Evolutionary conservation across 2,113 vertebrate genomes (phyloP), one percentile per base, ranked within the genome.

Genomic region (Dendropsophus ebraccatus): DNA sequence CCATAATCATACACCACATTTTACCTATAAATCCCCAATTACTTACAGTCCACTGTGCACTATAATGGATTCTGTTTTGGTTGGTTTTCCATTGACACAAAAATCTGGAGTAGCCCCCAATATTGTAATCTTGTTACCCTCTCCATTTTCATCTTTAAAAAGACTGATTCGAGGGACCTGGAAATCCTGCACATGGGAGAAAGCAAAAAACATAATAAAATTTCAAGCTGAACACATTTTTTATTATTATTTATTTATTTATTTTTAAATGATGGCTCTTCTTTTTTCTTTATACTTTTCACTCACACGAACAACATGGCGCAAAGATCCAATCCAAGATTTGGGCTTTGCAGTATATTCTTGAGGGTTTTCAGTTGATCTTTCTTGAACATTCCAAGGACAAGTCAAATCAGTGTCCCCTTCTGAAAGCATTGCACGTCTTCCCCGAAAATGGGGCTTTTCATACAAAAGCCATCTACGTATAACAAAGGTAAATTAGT

Each of bases 381-480:
- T 87, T 70, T 89, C 76, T 8, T 65, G 69, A 81, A 79, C 47
- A 21, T 87, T 52, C 52, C 89, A 91, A 0, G 94, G 94, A 88
- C 85, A 90, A 9, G 92, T 88, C 81, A 99, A 92, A 89, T 98
- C 97, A 2, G 93, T 88, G 32, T 98, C 96, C 0, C 96, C 97
- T 89, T 99, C 97, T 0, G 96, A 94, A 86, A 99, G 89, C 56
- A 96, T 95, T 0, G 96, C 89, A 90, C 97, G 99, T 90, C 90
- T 95, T 60, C 98, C 98, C 16, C 91, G 96, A 32, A 96, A 99
- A 87, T 93, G 90, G 0, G 97, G 96, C 87, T 96, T 95, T 91
- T 99, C 97, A 0, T 98, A 99, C n/a, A 98, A 91, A 83, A 98
- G 91, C 98, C 98, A 99, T 65, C 98, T 99, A 88, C 10, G 0